Evolutionary conservation across 2,888 invertebrate species (phyloP).

Genomic region (Megamerina dolium): DNA sequence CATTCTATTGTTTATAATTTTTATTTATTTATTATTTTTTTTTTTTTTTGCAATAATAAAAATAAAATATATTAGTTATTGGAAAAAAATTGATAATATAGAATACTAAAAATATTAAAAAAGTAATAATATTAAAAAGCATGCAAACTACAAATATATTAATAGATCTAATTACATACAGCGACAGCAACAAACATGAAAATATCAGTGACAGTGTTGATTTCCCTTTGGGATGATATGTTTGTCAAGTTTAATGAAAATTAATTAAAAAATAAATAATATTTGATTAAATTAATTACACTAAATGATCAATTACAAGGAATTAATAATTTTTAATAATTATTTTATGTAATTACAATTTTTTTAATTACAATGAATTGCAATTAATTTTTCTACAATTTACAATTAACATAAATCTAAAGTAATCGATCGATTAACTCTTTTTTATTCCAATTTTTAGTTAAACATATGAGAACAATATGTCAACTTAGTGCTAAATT

Average conservation of each 20-base stretch:
- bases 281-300: not conserved
- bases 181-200: not conserved
- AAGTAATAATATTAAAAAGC: not conserved
- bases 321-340: not conserved
- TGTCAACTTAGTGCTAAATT: no score
- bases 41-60: not conserved
- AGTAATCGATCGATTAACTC: no score
- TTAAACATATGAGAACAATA: no score
- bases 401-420: no score
- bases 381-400: no score
- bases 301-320: not conserved
- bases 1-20: constrained; percentile 67
- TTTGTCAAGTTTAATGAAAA: not conserved
- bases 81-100: not conserved
- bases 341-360: not conserved
- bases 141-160: not conserved
- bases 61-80: constrained; percentile 4
- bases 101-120: constrained; percentile 1
- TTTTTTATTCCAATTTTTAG: no score
- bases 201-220: no score
- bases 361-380: no score
- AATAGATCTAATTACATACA: not conserved
- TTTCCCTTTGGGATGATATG: no score
- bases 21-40: constrained; percentile 4
- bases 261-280: not conserved